Evolutionary conservation across 2,888 invertebrate species (phyloP), one percentile per base, ranked within the genome.

Genomic region (Drosophila kuntzei): DNA sequence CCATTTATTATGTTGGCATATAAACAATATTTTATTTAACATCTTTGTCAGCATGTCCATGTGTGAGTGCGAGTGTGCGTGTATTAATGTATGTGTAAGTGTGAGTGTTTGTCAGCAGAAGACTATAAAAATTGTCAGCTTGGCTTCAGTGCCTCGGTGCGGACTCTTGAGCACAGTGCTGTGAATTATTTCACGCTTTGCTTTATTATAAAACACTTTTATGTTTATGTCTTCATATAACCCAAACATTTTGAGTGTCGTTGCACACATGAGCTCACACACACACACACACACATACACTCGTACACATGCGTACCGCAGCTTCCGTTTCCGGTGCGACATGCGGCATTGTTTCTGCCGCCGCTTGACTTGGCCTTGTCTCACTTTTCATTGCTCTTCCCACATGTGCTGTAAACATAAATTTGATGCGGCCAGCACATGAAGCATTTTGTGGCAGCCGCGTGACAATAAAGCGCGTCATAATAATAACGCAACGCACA

Each of bases 151-250:
- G 67, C 60, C 65, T 44, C 44, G 39, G 58, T 46, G 70, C 46
- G 54, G 39, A 36, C 72, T 53, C 66, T 49, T 49, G 70, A 54
- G 50, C 57, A 65, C 67, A 69, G 83, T 50, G 63, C 68, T 80
- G 84, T 85, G 82, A 87, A 87, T 83, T 88, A 83, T 88, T 83
- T 83, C 83, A 89, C 89, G 82, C 84, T 86, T 87, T 85, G 84
- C 88, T 87, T 89, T 87, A 88, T 89, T 88, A 87, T 88, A 88
- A 84, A 88, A 82, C 89, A 89, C 87, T 87, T 87, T 87, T 87
- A 89, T 85, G 79, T 85, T 82, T 81, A 82, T 87, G 86, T 87
- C 86, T 87, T 87, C 80, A 87, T 87, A 88, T 88, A 79, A 88
- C 75, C 74, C 71, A 88, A 83, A 76, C 89, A 86, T 88, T 86